Base-by-base conservation (phyloP, 1,140 invertebrate genomes). In the Coptotermes formosanus region DNA sequence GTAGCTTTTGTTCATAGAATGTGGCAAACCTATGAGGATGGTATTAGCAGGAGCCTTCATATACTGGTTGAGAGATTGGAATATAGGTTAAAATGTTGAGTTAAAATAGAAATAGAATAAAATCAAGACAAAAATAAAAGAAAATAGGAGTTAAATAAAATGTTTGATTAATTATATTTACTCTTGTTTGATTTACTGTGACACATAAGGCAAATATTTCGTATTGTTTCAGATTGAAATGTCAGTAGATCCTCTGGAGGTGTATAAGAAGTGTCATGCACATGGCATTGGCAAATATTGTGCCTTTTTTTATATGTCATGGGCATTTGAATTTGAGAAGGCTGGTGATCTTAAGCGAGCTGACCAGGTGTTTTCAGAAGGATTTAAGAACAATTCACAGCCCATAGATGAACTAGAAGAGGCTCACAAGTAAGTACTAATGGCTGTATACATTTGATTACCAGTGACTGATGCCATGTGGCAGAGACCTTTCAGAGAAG, bases 311-410 rank as follows among this genome's bases (percentile, higher is more conserved):
- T 97, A 97, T 89, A 93, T 94, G 89, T 94, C 95, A 19, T 96
- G 96, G 96, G 95, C 96, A 19, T 96, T 96, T 89, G 95, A 96
- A 90, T 94, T 95, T 88, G 96, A 96, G 90, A 93, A 94, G 89
- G 92, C 92, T 83, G 94, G 94, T 82, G 95, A 96, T 91, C 95
- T 94, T 88, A 94, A 94, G 90, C 93, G 93, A 88, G 96, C 96
- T 0, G 94, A 96, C 90, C 93, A 95, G 88, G 93, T 97, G 14
- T 96, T 95, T 88, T 92, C 94, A 88, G 89, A 95, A 85, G 96
- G 95, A n/a, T 91, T 96, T 55, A 91, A 93, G 75, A 93, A 93
- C 86, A 92, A 93, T 44, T 95, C 96, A 21, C 93, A 96, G 88
- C 96, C 96, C 0, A 91, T 93, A 81, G 95, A 96, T 82, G 95